A percentile compares a stretch with the other conserved stretches of the same genome.
phyloP scores from a whole-genome alignment of 2,888 invertebrate genomes.

The Biston stratarius region DNA sequence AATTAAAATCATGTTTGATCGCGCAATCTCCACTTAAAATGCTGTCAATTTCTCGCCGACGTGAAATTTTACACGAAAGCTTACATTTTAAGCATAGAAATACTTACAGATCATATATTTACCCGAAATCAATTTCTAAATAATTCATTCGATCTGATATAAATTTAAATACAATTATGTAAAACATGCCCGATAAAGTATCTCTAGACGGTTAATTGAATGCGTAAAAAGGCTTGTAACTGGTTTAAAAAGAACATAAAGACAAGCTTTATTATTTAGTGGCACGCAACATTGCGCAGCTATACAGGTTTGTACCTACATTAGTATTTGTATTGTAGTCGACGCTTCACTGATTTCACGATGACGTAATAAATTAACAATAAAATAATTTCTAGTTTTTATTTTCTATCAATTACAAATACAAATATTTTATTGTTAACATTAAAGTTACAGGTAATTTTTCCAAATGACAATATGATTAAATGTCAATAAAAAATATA shows the following conservation, averaged over 20 bases:
- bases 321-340: conserved; percentile 8
- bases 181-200: conserved; percentile 43
- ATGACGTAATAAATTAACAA: conserved; percentile 11
- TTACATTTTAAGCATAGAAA: no score
- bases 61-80: no score
- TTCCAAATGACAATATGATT: no score
- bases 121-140: no score
- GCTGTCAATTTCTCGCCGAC: no score
- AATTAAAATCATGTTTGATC: no score
- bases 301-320: conserved; percentile 1
- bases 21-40: no score
- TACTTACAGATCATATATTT: no score
- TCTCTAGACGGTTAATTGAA: conserved; percentile 43
- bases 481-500: no score
- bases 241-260: conserved; percentile 39
- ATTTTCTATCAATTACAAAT: no score
- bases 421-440: no score
- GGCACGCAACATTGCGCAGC: conserved; percentile 40
- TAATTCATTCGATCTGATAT: conserved; percentile 12
- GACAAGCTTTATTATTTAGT: conserved; percentile 40
- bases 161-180: conserved; percentile 43
- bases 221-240: conserved; percentile 45
- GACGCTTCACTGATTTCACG: conserved; percentile 20
- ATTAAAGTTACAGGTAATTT: no score
- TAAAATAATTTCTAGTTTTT: background rate